Conservation (phyloP, 2,113 vertebrate genomes). For the Uria aalge region DNA sequence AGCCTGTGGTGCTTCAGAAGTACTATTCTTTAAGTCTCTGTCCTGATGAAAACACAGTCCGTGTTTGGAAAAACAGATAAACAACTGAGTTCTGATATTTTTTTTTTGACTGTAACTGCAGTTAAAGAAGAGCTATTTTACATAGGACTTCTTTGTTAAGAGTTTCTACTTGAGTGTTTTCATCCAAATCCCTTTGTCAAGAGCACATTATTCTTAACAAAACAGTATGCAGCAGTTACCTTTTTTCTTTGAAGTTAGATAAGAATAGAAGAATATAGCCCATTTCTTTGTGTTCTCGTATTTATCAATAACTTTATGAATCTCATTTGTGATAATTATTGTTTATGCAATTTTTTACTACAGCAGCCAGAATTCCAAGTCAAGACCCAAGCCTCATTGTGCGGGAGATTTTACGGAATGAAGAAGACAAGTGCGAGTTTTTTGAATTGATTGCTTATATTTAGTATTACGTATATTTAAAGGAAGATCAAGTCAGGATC, state of each 20-base stretch:
- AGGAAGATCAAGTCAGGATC: neutral
- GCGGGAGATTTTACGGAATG: neutral
- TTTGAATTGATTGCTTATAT: neutral
- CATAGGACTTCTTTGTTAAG: neutral
- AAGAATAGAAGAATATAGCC: neutral
- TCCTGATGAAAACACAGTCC: neutral
- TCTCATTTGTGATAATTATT: neutral
- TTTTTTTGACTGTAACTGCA: neutral
- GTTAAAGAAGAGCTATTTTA: neutral
- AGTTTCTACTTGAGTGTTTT: neutral
- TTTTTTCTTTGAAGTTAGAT: neutral
- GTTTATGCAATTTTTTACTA: neutral
- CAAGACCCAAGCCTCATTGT: neutral
- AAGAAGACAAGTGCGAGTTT: neutral
- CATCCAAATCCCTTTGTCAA: neutral
- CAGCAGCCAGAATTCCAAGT: neutral
- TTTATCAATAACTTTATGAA: neutral
- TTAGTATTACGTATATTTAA: neutral
- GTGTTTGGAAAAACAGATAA: neutral
- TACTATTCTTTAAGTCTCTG: neutral
- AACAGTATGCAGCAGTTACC: neutral
- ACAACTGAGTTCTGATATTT: neutral
- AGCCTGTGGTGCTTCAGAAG: neutral
- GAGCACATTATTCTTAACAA: neutral
- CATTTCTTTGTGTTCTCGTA: neutral